A percentile compares a stretch with the other conserved stretches of the same genome.
Evolutionary conservation across 2,797 vertebrate species (phyloP).

Genomic region (Cossypha polioptera): DNA sequence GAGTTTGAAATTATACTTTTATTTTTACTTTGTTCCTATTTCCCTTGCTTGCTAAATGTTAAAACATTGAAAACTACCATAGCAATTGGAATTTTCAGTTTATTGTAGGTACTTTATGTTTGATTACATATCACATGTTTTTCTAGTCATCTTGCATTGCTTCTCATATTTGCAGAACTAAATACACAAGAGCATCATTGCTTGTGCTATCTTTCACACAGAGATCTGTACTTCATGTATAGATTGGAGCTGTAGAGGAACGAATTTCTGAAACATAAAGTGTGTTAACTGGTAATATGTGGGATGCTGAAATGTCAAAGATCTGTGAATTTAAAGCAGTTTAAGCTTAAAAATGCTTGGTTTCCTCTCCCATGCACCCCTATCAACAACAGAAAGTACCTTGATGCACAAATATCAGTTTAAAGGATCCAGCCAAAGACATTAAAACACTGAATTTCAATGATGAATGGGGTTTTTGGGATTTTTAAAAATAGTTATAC

Average conservation of each 20-base stretch:
- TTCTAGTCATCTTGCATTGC: not conserved
- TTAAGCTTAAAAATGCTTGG: not conserved
- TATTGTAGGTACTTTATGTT: not conserved
- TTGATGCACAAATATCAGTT: not conserved
- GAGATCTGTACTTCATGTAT: not conserved
- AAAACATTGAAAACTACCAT: not conserved
- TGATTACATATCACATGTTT: not conserved
- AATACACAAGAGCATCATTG: not conserved
- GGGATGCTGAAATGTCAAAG: not conserved
- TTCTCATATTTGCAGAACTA: not conserved
- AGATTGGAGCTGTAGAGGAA: not conserved
- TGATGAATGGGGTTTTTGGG: not conserved
- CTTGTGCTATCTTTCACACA: not conserved
- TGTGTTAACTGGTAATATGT: not conserved
- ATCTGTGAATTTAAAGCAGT: not conserved
- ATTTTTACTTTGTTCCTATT: not conserved
- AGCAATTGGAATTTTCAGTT: not conserved
- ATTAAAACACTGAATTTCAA: not conserved
- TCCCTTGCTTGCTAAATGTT: not conserved
- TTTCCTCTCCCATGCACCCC: not conserved
- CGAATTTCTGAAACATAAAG: not conserved
- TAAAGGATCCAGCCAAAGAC: not conserved
- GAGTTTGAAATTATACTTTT: not conserved
- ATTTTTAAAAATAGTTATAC: not conserved
- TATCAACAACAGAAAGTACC: not conserved